Conservation (phyloP, 2,888 invertebrate genomes). For the Dromius quadrimaculatus region DNA sequence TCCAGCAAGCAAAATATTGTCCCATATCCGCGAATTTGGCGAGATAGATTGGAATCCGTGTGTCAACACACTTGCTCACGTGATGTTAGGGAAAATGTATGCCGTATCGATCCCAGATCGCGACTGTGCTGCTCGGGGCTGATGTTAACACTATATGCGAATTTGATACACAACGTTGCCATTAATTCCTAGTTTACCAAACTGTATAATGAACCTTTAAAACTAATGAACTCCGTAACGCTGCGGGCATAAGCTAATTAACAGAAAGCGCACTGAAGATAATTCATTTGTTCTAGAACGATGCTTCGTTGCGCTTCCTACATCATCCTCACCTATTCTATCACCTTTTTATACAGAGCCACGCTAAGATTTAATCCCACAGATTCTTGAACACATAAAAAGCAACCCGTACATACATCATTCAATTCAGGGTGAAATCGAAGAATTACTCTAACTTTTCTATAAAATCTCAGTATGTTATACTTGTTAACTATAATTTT, state of each 20-base stretch:
- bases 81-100: constrained; percentile 10
- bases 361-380: too few species aligned
- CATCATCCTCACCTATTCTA: neutral
- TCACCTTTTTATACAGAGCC: too few species aligned
- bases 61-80: constrained; percentile 29
- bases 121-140: neutral
- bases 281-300: constrained; percentile 49
- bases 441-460: too few species aligned
- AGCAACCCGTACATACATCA: too few species aligned
- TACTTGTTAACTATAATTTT: too few species aligned
- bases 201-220: constrained; percentile 52
- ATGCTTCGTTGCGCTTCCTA: constrained; percentile 27
- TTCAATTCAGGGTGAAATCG: too few species aligned
- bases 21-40: constrained; percentile 36
- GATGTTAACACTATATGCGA: constrained; percentile 43
- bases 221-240: constrained; percentile 51
- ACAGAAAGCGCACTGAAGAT: constrained; percentile 43
- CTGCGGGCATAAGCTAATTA: constrained; percentile 52
- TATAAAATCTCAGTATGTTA: too few species aligned
- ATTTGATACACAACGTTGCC: constrained; percentile 48
- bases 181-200: constrained; percentile 52
- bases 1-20: constrained; percentile 36
- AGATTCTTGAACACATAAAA: too few species aligned
- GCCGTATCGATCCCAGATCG: constrained; percentile 21
- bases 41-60: constrained; percentile 37